These are phyloP conservation scores for Hypomesus transpacificus DNA, from an alignment of 2,113 vertebrate species.

Conservation along the genomic window DNA sequence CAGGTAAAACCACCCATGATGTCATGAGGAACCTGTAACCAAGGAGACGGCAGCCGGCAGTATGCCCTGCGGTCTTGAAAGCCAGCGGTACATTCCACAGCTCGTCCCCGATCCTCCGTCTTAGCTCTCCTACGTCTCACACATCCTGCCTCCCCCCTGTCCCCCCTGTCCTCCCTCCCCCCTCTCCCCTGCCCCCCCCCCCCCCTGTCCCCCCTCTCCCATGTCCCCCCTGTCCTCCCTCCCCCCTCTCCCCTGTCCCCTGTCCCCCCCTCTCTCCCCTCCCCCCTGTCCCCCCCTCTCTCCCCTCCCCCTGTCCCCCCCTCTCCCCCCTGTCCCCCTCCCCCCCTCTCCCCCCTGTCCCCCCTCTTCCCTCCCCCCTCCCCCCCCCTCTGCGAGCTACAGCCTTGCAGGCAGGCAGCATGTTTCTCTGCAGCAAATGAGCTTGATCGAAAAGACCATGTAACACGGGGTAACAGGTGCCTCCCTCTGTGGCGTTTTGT, in stretches of 20 bases:
- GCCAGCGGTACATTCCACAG: background rate
- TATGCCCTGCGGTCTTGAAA: background rate
- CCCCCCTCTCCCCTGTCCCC: background rate
- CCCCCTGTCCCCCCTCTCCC: slow-evolving; percentile 1
- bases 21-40: background rate
- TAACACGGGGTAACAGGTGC: slow-evolving; percentile 5
- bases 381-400: slow-evolving; percentile 22
- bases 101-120: background rate
- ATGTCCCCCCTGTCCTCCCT: slow-evolving; percentile 17
- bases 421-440: slow-evolving; percentile 27
- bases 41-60: background rate
- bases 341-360: background rate
- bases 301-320: background rate
- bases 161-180: background rate
- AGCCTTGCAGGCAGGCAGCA: slow-evolving; percentile 20
- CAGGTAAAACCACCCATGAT: background rate
- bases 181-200: background rate
- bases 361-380: background rate
- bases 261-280: background rate
- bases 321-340: background rate
- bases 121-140: background rate
- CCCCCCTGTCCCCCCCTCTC: background rate
- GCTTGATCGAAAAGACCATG: background rate
- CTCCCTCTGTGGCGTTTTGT: slow-evolving; percentile 33
- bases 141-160: background rate